phyloP scores from a whole-genome alignment of 2,113 vertebrate species.

The Brachirus orientalis region DNA sequence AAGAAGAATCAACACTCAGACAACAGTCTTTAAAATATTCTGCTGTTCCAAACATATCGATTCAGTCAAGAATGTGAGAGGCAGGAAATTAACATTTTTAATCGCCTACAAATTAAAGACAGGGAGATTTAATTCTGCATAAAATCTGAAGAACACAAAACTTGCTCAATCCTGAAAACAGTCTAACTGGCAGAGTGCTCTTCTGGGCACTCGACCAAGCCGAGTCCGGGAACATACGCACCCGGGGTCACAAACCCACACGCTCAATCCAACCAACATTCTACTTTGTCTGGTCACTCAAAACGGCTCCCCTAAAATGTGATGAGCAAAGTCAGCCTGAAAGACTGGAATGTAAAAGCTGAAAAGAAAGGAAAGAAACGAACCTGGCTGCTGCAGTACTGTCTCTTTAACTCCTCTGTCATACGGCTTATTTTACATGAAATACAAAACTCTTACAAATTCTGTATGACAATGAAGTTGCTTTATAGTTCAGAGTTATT shows the following conservation, averaged over 20 bases:
- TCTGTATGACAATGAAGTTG: neutral
- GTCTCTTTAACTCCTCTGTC: neutral
- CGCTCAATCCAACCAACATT: slow-evolving; percentile 65
- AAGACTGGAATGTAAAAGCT: slow-evolving; percentile 30
- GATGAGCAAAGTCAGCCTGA: slow-evolving; percentile 57
- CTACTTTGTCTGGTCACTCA: slow-evolving; percentile 73
- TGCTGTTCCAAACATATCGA: neutral
- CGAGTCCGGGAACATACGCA: slow-evolving; percentile 64
- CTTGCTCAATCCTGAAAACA: slow-evolving; percentile 61
- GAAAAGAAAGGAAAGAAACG: slow-evolving; percentile 15
- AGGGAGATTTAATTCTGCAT: slow-evolving; percentile 65
- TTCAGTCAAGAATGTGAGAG: slow-evolving; percentile 6
- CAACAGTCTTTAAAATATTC: slow-evolving; percentile 5
- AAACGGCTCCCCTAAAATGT: slow-evolving; percentile 71
- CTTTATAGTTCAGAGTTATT: neutral
- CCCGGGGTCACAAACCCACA: slow-evolving; percentile 72
- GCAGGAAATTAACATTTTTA: no score
- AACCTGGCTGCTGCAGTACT: slow-evolving; percentile 2
- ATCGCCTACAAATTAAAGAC: neutral
- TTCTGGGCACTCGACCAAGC: slow-evolving; percentile 68
- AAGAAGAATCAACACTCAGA: neutral
- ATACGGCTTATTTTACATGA: neutral
- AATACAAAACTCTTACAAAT: neutral
- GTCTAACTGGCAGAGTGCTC: slow-evolving; percentile 64
- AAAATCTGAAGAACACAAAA: slow-evolving; percentile 73